Percentiles rank a stretch among this genome's conserved stretches.
Conservation (phyloP, 2,113 vertebrate species). For the Isurus oxyrinchus region DNA sequence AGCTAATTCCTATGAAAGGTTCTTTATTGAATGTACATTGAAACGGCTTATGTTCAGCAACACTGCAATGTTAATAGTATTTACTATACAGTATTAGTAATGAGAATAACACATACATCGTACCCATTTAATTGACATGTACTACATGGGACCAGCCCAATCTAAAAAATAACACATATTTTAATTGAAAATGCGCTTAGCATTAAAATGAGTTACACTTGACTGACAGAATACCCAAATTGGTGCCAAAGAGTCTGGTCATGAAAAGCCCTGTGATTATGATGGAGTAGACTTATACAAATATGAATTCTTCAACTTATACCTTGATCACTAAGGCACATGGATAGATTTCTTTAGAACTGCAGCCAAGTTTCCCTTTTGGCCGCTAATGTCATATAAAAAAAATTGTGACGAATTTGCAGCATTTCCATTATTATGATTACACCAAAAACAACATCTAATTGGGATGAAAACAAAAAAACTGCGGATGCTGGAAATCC, state of each 20-base stretch:
- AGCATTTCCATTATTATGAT: not conserved
- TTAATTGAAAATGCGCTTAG: not conserved
- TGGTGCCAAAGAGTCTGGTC: not conserved
- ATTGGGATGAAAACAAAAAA: too few species aligned
- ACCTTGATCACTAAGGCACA: not conserved
- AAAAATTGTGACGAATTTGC: not conserved
- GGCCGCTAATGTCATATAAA: not conserved
- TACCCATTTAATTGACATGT: conserved; percentile 24
- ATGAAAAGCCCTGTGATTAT: not conserved
- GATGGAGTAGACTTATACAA: not conserved
- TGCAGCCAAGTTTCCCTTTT: not conserved
- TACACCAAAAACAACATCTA: not conserved
- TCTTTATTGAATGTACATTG: conserved; percentile 36
- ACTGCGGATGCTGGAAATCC: too few species aligned
- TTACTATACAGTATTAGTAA: not conserved
- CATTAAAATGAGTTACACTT: conserved; percentile 25
- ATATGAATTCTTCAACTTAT: not conserved
- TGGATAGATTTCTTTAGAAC: not conserved
- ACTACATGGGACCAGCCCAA: conserved; percentile 35
- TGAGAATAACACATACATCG: conserved; percentile 2
- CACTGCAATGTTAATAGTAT: not conserved
- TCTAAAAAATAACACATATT: conserved; percentile 20
- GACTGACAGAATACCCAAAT: not conserved
- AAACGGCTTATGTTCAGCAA: not conserved
- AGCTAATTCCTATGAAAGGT: conserved; percentile 23